Percentiles rank a stretch among this genome's conserved stretches.
Conservation (phyloP, 1,140 invertebrate genomes). For the Macrocentrus cingulum region DNA sequence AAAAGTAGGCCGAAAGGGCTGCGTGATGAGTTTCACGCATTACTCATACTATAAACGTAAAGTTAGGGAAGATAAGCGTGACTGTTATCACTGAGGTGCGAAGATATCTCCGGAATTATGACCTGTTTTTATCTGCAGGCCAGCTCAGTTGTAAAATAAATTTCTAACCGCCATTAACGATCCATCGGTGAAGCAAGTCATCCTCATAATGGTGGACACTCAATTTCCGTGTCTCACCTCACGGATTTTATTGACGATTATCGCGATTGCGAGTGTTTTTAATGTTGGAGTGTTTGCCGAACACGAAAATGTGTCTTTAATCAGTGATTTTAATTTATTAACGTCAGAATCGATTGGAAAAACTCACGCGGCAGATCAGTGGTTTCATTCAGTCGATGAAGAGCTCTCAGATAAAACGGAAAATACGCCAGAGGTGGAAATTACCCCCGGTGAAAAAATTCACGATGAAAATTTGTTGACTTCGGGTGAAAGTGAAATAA, state of each 20-base stretch:
- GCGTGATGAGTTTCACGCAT: neutral
- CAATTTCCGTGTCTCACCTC: neutral
- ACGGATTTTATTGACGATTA: neutral
- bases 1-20: slow-evolving; percentile 28
- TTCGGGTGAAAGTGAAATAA: neutral
- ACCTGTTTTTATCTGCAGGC: slow-evolving; percentile 14
- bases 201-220: neutral
- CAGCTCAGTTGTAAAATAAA: slow-evolving; percentile 16
- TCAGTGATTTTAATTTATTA: slow-evolving; percentile 9
- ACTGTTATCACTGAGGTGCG: slow-evolving; percentile 25
- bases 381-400: no score
- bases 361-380: neutral
- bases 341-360: neutral
- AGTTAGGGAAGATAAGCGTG: slow-evolving; percentile 28
- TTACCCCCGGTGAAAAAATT: neutral
- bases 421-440: neutral
- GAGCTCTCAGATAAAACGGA: no score
- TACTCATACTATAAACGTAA: slow-evolving; percentile 17
- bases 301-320: slow-evolving; percentile 1
- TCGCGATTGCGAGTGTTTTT: neutral
- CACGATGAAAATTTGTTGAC: neutral
- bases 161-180: neutral
- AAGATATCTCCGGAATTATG: slow-evolving; percentile 19
- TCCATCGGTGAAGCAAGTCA: neutral
- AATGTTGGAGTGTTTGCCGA: slow-evolving; percentile 1